Evolutionary conservation across 30 jellyfish, hydroid and myxozoan genomes (phyloP).

Genomic region (Aurelia sp.): DNA sequence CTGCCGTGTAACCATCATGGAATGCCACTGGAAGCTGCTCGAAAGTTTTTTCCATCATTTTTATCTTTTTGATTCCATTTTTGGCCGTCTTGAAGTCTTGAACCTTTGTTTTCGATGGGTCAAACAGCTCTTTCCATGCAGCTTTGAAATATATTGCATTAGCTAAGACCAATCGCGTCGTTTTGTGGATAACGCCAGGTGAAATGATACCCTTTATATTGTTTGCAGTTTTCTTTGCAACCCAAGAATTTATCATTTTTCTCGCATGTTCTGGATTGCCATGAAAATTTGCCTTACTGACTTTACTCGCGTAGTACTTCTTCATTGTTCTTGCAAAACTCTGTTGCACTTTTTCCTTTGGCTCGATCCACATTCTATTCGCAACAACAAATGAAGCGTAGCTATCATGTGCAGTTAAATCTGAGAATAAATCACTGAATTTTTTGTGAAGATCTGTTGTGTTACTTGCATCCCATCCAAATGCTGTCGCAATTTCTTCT

Average conservation of each 20-base stretch:
- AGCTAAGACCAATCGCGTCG: slow-evolving; percentile 66
- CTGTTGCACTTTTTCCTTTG: slow-evolving; percentile 9
- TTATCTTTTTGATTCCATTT: slow-evolving; percentile 23
- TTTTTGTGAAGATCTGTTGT: background rate
- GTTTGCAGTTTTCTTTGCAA: slow-evolving; percentile 51
- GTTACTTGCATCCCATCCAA: background rate
- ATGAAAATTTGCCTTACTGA: slow-evolving; percentile 25
- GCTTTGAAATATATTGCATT: slow-evolving; percentile 89
- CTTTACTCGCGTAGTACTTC: slow-evolving; percentile 48
- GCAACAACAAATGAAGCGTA: slow-evolving; percentile 41
- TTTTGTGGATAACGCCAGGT: slow-evolving; percentile 15
- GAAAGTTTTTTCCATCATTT: slow-evolving; percentile 66
- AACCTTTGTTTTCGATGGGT: slow-evolving; percentile 44
- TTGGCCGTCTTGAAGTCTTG: slow-evolving; percentile 36
- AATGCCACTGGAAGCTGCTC: slow-evolving; percentile 2
- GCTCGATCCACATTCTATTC: slow-evolving; percentile 71
- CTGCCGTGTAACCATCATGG: slow-evolving; percentile 21
- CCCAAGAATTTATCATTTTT: slow-evolving; percentile 71
- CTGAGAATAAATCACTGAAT: background rate
- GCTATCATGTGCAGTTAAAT: background rate
- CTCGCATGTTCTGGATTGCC: slow-evolving; percentile 47
- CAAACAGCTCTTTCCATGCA: slow-evolving; percentile 73
- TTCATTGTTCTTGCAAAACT: slow-evolving; percentile 14
- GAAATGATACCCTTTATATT: slow-evolving; percentile 46
- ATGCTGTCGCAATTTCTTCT: slow-evolving; percentile 39